A percentile compares a stretch with the other conserved stretches of the same genome.
phyloP scores from a whole-genome alignment of 2,113 vertebrate genomes.

The Etheostoma cragini region DNA sequence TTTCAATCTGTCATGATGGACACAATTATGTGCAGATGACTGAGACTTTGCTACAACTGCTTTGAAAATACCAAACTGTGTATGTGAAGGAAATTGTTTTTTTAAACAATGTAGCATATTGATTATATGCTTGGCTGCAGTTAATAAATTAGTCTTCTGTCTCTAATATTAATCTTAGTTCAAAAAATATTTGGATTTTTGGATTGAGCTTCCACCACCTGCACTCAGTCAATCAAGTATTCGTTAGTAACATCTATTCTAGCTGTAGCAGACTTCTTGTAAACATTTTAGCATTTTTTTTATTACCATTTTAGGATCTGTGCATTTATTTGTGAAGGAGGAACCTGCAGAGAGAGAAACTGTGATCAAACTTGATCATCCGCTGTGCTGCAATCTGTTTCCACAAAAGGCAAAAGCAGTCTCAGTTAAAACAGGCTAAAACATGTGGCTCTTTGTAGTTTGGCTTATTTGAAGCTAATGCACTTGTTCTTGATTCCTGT shows the following conservation, averaged over 20 bases:
- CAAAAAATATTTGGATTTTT: background rate
- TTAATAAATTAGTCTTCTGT: conserved; percentile 10
- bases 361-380: background rate
- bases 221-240: background rate
- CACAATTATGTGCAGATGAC: conserved; percentile 21
- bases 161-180: background rate
- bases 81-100: background rate
- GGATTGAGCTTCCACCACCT: background rate
- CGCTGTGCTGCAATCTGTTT: background rate
- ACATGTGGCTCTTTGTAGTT: no score
- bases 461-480: no score
- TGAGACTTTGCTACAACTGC: background rate
- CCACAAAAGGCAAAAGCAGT: background rate
- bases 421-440: background rate
- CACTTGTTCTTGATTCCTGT: no score
- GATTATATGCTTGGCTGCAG: conserved; percentile 4
- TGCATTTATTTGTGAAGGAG: background rate
- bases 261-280: background rate
- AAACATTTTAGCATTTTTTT: conserved; percentile 1
- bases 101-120: conserved; percentile 1
- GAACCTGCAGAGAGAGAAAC: background rate
- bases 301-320: background rate
- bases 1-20: conserved; percentile 10
- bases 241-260: background rate
- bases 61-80: conserved; percentile 7